Evolutionary conservation across 2,113 vertebrate genomes (phyloP).

Genomic region (Calyptomena viridis): DNA sequence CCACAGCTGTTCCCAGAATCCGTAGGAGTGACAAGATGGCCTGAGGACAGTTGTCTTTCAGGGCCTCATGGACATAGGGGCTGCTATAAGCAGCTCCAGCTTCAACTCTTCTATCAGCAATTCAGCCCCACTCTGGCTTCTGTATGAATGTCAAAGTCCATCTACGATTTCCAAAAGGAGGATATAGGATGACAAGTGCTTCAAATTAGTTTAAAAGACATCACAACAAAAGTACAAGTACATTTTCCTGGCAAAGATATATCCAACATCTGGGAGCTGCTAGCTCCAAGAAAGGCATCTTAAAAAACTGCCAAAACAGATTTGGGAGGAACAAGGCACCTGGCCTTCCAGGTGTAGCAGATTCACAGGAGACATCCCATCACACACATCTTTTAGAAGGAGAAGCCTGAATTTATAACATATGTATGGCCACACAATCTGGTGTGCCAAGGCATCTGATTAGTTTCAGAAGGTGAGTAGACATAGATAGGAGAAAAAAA

Average conservation of each 20-base stretch:
- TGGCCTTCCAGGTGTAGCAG: neutral
- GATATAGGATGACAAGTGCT: neutral
- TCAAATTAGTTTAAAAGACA: neutral
- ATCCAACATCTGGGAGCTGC: neutral
- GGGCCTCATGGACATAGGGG: neutral
- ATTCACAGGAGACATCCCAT: neutral
- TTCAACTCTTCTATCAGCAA: neutral
- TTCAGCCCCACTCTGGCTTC: neutral
- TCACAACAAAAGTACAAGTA: neutral
- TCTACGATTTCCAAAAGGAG: neutral
- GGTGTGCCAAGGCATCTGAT: conserved; percentile 34
- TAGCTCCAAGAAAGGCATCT: neutral
- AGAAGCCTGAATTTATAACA: neutral
- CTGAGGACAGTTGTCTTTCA: neutral
- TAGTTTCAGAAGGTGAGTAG: conserved; percentile 18
- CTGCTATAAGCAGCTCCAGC: neutral
- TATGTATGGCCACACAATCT: neutral
- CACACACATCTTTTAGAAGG: neutral
- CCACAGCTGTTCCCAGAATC: neutral
- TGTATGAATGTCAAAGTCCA: neutral
- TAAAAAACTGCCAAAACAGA: neutral
- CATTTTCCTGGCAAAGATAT: neutral
- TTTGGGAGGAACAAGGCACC: neutral
- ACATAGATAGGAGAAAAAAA: neutral
- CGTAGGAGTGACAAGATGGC: neutral